phyloP scores from a whole-genome alignment of 1,140 invertebrate species.

The Cydia splendana region DNA sequence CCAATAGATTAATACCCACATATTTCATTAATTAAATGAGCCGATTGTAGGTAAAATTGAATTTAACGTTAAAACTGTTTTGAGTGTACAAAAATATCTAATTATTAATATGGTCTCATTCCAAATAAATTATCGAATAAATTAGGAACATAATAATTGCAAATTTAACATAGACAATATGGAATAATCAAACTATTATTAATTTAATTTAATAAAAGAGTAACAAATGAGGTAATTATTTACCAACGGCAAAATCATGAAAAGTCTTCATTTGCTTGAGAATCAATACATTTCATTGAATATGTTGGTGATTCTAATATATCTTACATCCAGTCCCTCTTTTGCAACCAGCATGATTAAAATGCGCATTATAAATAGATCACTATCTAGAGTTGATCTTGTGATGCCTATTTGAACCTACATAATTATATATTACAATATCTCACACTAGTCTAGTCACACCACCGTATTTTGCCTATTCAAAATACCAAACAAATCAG shows the following conservation, averaged over 20 bases:
- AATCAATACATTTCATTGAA: neutral
- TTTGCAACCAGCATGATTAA: slow-evolving; percentile 9
- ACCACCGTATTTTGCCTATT: slow-evolving; percentile 49
- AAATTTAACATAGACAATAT: slow-evolving; percentile 25
- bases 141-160: slow-evolving; percentile 13
- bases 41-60: neutral
- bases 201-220: neutral
- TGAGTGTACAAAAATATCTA: neutral
- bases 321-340: neutral
- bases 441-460: slow-evolving; percentile 46
- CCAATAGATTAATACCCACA: neutral
- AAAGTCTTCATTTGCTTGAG: neutral
- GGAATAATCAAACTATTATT: slow-evolving; percentile 15
- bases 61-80: neutral
- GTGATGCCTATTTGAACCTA: slow-evolving; percentile 48
- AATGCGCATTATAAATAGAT: slow-evolving; percentile 17
- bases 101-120: neutral
- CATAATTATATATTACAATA: slow-evolving; percentile 41
- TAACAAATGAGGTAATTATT: slow-evolving; percentile 29
- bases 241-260: slow-evolving; percentile 9
- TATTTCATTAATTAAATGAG: neutral
- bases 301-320: slow-evolving; percentile 1
- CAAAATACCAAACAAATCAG: slow-evolving; percentile 62
- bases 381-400: slow-evolving; percentile 40
- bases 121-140: slow-evolving; percentile 12